A percentile compares a stretch with the other conserved stretches of the same genome.
Evolutionary conservation across 1,140 invertebrate genomes (phyloP).

Genomic region (Prorops nasuta): DNA sequence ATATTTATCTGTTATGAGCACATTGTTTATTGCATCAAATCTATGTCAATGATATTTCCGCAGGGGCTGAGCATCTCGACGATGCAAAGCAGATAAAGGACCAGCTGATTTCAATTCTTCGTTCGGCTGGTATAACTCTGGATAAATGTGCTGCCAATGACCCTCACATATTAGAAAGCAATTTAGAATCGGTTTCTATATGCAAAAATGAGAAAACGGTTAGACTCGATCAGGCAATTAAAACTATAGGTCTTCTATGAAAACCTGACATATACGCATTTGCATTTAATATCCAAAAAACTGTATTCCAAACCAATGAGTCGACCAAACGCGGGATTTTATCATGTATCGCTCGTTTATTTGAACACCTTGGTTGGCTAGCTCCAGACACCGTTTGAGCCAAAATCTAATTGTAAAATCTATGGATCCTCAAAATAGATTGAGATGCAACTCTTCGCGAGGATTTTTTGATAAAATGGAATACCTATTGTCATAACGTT

Average conservation of each 20-base stretch:
- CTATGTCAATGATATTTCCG: not conserved
- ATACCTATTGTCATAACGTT: constrained; percentile 1
- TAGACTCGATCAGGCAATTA: not conserved
- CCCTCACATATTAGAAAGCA: not conserved
- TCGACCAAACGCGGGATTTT: constrained; percentile 16
- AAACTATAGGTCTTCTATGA: constrained; percentile 9
- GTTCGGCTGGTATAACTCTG: not conserved
- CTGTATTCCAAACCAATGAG: too few relatives aligned
- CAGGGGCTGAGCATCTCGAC: not conserved
- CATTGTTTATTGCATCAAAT: not conserved
- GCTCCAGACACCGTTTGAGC: constrained; percentile 11
- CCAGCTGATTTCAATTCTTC: not conserved
- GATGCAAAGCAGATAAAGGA: not conserved
- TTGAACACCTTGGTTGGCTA: constrained; percentile 23
- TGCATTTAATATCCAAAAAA: too few relatives aligned
- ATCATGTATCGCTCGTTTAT: constrained; percentile 20
- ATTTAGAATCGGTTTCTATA: not conserved
- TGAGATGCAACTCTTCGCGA: constrained; percentile 34
- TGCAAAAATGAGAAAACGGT: constrained; percentile 1
- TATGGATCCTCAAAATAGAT: constrained; percentile 25
- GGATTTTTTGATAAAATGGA: constrained; percentile 5
- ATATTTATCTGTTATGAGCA: not conserved
- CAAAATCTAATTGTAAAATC: constrained; percentile 3
- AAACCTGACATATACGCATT: constrained; percentile 9
- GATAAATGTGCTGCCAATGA: too few relatives aligned